phyloP scores from a whole-genome alignment of 1,140 invertebrate species.

The Calosoma granatense region DNA sequence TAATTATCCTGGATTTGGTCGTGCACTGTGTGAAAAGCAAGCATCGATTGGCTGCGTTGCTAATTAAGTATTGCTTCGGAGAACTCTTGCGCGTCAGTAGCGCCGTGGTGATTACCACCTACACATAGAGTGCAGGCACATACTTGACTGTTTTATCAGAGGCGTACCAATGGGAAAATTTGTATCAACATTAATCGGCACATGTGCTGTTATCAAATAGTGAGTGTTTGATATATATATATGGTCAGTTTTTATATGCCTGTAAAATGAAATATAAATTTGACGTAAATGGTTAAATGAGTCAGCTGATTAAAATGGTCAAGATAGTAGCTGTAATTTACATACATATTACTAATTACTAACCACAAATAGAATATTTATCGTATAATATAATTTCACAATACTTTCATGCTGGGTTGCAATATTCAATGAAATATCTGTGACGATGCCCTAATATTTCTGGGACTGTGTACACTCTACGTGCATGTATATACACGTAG shows the following conservation, averaged over 20 bases:
- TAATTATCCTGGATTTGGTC: conserved; percentile 3
- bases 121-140: not conserved
- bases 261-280: not conserved
- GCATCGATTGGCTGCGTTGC: not conserved
- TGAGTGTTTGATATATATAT: not conserved
- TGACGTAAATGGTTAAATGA: no score
- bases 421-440: not conserved
- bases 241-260: not conserved
- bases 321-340: no score
- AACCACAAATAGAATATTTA: not conserved
- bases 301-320: no score
- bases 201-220: not conserved
- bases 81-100: not conserved
- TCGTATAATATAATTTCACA: not conserved
- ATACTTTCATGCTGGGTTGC: not conserved
- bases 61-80: not conserved
- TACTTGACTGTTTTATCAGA: not conserved
- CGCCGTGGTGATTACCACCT: not conserved
- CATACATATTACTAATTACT: not conserved
- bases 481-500: conserved; percentile 5
- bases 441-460: not conserved
- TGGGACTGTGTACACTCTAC: not conserved
- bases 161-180: no score
- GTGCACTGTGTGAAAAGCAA: not conserved
- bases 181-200: no score